Percentiles rank a stretch among this genome's conserved stretches.
These are phyloP conservation scores for Corvus moneduloides DNA, from an alignment of 2,113 vertebrate species.

Conservation along the genomic window DNA sequence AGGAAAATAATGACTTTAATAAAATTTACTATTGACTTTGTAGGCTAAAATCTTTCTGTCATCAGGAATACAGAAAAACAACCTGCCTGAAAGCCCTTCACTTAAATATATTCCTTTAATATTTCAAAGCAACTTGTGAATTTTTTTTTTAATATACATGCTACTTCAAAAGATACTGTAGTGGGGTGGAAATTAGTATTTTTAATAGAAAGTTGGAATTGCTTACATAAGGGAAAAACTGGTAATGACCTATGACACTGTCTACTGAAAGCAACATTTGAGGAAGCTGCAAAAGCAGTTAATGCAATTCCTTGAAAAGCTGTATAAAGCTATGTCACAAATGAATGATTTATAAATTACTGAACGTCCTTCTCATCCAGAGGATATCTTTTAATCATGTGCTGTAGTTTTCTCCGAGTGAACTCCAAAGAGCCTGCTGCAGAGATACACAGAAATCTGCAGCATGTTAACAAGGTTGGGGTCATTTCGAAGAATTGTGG, in stretches of 20 bases:
- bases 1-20: slow-evolving; percentile 87
- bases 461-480: slow-evolving; percentile 75
- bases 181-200: slow-evolving; percentile 80
- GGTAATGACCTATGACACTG: slow-evolving; percentile 75
- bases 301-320: slow-evolving; percentile 74
- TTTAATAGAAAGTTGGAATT: slow-evolving; percentile 79
- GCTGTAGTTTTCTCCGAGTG: slow-evolving; percentile 54
- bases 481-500: slow-evolving; percentile 65
- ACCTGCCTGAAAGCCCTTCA: slow-evolving; percentile 77
- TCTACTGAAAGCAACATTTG: slow-evolving; percentile 73
- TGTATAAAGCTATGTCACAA: slow-evolving; percentile 73
- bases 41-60: slow-evolving; percentile 82
- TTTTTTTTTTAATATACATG: slow-evolving; percentile 73
- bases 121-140: slow-evolving; percentile 80
- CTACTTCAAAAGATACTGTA: slow-evolving; percentile 76
- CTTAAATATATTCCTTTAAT: slow-evolving; percentile 86
- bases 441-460: slow-evolving; percentile 58
- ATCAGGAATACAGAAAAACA: slow-evolving; percentile 77
- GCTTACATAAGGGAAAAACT: slow-evolving; percentile 79
- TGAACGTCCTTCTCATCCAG: slow-evolving; percentile 74
- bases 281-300: slow-evolving; percentile 71
- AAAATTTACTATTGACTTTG: slow-evolving; percentile 86
- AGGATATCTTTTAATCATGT: slow-evolving; percentile 76
- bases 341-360: slow-evolving; percentile 81
- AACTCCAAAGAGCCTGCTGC: slow-evolving; percentile 66